phyloP scores from a whole-genome alignment of 2,113 vertebrate species.

The Chaetodon auriga region DNA sequence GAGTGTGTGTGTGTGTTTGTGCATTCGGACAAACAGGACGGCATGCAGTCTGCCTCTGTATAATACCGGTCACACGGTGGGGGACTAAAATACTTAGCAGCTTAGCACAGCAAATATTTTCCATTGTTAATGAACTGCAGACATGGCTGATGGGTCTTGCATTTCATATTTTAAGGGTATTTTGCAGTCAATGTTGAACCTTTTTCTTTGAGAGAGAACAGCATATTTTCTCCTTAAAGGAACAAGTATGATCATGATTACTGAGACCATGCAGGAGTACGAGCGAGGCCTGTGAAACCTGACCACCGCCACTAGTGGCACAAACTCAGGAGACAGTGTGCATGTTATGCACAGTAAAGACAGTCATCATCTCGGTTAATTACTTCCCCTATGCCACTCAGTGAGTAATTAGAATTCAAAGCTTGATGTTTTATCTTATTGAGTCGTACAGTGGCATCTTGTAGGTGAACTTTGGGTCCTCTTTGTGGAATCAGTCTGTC shows the following conservation, averaged over 20 bases:
- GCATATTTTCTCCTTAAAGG: not conserved
- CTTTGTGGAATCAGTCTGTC: not conserved
- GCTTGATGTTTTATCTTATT: not conserved
- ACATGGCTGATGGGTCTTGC: not conserved
- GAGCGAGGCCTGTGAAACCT: constrained; percentile 23
- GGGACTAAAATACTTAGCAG: constrained; percentile 37
- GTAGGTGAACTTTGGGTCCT: not conserved
- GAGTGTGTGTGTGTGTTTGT: constrained; percentile 29
- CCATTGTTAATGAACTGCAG: constrained; percentile 10
- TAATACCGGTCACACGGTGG: constrained; percentile 37
- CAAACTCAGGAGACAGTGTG: not conserved
- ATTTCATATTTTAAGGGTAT: constrained; percentile 3
- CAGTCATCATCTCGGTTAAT: not conserved
- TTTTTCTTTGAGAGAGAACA: not conserved
- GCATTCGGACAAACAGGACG: constrained; percentile 13
- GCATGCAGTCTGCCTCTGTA: constrained; percentile 37
- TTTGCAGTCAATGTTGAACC: not conserved
- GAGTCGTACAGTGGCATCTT: not conserved
- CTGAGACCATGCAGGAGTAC: not conserved
- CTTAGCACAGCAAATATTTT: constrained; percentile 27
- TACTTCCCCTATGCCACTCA: not conserved
- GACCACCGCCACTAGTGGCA: not conserved
- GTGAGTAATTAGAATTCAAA: not conserved
- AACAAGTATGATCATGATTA: not conserved
- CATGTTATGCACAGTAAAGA: constrained; percentile 9